phyloP scores from a whole-genome alignment of 2,888 invertebrate species.

The Hybos culiciformis region DNA sequence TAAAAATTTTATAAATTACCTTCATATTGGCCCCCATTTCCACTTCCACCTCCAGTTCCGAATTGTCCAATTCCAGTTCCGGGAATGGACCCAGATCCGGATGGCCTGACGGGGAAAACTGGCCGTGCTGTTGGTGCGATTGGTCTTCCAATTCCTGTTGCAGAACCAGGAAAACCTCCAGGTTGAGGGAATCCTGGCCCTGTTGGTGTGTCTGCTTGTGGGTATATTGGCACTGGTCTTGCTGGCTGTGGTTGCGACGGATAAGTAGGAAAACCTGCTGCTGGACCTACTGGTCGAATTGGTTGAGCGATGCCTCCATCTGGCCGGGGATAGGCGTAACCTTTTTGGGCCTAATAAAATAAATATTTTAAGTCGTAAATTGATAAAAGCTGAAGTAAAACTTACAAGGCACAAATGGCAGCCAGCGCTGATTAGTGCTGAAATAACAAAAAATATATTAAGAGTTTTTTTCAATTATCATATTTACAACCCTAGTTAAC shows the following conservation, averaged over 20 bases:
- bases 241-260: conserved; percentile 23
- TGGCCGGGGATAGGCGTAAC: conserved; percentile 60
- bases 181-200: neutral
- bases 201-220: conserved; percentile 3
- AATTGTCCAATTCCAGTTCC: conserved; percentile 8
- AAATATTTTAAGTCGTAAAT: neutral
- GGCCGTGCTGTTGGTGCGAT: conserved; percentile 16
- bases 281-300: conserved; percentile 9
- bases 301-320: conserved; percentile 17
- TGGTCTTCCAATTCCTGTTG: conserved; percentile 9
- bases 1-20: too few relatives aligned
- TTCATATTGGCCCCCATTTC: conserved; percentile 15
- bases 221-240: conserved; percentile 24
- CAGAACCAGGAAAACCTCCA: conserved; percentile 11
- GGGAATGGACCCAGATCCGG: conserved; percentile 13
- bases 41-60: conserved; percentile 7
- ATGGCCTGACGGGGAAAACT: conserved; percentile 15
- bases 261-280: conserved; percentile 15
- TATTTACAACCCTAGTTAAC: too few relatives aligned
- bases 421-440: conserved; percentile 19
- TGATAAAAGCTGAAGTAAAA: conserved; percentile 5
- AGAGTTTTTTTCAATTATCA: too few relatives aligned
- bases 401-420: conserved; percentile 22
- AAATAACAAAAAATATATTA: conserved; percentile 13
- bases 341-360: conserved; percentile 46